phyloP scores from a whole-genome alignment of 2,797 vertebrate species.

The Dallia pectoralis region DNA sequence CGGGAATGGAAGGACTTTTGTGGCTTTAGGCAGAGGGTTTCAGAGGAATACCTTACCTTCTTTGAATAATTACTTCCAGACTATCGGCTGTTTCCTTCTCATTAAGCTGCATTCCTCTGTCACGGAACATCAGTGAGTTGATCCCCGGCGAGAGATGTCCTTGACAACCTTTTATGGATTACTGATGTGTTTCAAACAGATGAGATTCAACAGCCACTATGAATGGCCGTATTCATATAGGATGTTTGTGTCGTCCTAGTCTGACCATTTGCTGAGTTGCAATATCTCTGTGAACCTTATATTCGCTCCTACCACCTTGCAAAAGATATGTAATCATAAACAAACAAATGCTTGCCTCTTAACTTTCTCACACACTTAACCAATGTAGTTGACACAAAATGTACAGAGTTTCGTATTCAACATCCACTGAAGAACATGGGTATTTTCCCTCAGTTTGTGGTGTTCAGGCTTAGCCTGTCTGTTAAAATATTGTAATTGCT shows the following conservation, averaged over 20 bases:
- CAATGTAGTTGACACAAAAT: conserved; percentile 52
- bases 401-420: conserved; percentile 33
- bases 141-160: conserved; percentile 33
- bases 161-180: conserved; percentile 44
- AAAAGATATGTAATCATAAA: conserved; percentile 47
- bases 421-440: conserved; percentile 1
- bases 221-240: too few relatives aligned
- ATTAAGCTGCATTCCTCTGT: conserved; percentile 43
- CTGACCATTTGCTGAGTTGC: conserved; percentile 30
- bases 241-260: conserved; percentile 21
- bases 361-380: conserved; percentile 28
- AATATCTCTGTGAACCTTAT: conserved; percentile 40
- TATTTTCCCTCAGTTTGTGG: conserved; percentile 7
- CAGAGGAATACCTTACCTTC: conserved; percentile 38
- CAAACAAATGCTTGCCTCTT: conserved; percentile 30
- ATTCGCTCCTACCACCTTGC: conserved; percentile 8
- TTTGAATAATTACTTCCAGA: conserved; percentile 69
- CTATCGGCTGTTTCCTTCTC: conserved; percentile 41
- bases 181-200: conserved; percentile 43
- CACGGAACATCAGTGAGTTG: conserved; percentile 36
- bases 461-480: neutral
- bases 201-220: conserved; percentile 18
- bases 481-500: conserved; percentile 3
- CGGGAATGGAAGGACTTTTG: conserved; percentile 34
- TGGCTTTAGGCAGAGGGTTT: conserved; percentile 43